Evolutionary conservation across 2,113 vertebrate species (phyloP), one percentile per base, ranked within the genome.

Genomic region (Ranitomeya imitator): DNA sequence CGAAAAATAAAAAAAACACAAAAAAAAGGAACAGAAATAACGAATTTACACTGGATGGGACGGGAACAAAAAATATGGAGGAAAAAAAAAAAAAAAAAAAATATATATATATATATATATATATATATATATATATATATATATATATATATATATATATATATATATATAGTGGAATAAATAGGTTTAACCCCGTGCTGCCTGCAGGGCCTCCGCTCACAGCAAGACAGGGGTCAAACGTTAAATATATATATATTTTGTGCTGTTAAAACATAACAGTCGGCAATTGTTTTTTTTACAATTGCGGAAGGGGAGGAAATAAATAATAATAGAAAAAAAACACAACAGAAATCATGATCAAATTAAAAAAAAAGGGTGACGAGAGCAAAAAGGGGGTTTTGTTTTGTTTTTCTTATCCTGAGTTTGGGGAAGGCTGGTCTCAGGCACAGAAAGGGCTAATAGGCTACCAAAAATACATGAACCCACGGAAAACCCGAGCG

Each of bases 1-100:
- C 89, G 89, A 93, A 88, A 91, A 93, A 88, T 90, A 85, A 87
- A 89, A 92, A 90, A 92, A 85, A 92, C 86, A 90, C 55, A 92
- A 90, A 55, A 91, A 93, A 91, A 92, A 84, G 55, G 67, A 91
- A 93, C 91, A 92, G 19, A 88, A 83, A 60, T 85, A 52, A 65
- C 18, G n/a, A 4, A 73, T 82, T 83, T 83, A 88, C 86, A 88
- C n/a, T 37, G 23, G 52, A 55, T 67, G 78, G 78, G 59, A 55
- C 51, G 16, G 19, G 5, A 87, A 79, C 73, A 86, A 76, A 84
- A 63, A 88, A 79, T 31, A 63, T 37, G 60, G 52, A 87, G 54
- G 23, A n/a, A 18, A 45, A 45, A 45, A 2, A 45, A 45, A 45
- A 45, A 45, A 45, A n/a, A n/a, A n/a, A n/a, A n/a, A n/a, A n/a